These are phyloP conservation scores for Nomada fabriciana DNA, from an alignment of 2,888 invertebrate species.

Conservation along the genomic window DNA sequence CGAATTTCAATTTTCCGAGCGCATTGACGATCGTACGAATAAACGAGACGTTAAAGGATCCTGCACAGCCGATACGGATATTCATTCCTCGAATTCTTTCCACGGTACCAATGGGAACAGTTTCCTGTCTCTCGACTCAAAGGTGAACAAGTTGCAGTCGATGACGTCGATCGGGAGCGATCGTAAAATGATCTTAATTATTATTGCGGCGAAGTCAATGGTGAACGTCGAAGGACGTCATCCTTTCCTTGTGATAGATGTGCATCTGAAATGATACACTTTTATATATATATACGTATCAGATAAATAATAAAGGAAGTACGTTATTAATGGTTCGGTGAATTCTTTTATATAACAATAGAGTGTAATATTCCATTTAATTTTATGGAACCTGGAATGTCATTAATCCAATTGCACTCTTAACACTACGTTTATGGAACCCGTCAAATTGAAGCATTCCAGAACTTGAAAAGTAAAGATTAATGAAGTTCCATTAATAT, in stretches of 20 bases:
- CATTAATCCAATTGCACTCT: too few species aligned
- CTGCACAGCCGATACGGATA: not conserved
- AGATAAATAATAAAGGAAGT: too few species aligned
- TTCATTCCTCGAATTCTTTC: not conserved
- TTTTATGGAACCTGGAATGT: not conserved
- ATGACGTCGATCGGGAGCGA: constrained; percentile 2
- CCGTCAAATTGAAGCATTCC: too few species aligned
- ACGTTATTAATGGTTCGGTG: too few species aligned
- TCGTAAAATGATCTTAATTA: not conserved
- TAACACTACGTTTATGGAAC: too few species aligned
- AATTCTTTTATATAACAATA: too few species aligned
- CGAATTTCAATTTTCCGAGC: not conserved
- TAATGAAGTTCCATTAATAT: too few species aligned
- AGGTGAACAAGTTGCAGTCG: not conserved
- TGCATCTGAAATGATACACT: too few species aligned
- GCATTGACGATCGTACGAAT: not conserved
- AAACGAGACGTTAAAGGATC: not conserved
- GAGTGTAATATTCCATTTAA: too few species aligned
- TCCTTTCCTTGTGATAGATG: too few species aligned
- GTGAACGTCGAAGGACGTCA: not conserved
- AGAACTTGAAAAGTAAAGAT: too few species aligned
- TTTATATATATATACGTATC: too few species aligned
- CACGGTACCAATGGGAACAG: not conserved
- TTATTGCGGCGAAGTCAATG: not conserved
- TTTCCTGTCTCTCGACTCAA: not conserved